Evolutionary conservation across 2,113 vertebrate species (phyloP), one percentile per base, ranked within the genome.

Genomic region (Cromileptes altivelis): DNA sequence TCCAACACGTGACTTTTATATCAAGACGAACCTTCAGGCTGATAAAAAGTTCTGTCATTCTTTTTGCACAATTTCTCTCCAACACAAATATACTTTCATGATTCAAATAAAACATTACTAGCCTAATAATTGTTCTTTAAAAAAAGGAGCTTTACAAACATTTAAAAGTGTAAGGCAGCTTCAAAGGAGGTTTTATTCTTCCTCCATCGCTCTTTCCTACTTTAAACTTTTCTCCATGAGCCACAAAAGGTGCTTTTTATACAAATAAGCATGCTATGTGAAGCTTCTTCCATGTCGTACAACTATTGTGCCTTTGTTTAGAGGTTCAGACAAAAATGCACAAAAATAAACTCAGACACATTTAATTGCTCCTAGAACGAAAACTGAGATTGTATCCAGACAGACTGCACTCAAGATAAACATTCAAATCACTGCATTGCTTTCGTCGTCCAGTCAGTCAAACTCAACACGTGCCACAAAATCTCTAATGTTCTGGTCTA

Each of bases 91-190:
- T 21, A 68, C 42, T 76, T 74, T 30, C 12, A 58, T 25, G 37
- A 71, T 78, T 79, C 5, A 77, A 77, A 77, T 60, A 72, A 71
- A 81, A 53, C 12, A 50, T 65, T 17, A 64, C 27, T 4, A 73
- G 80, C 60, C 30, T 17, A 49, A 56, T 64, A 2, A 27, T 40
- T 76, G 45, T 2, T 57, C 9, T 50, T 30, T 64, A 33, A 55
- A 57, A 68, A 68, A 25, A 27, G 7, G 33, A 70, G 1, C 52
- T 0, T 82, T 67, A 89, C 49, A 84, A 79, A 75, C 52, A 81
- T 62, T 81, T 88, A 58, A 87, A 90, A 87, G 5, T 50, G 71
- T 89, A 91, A 93, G 90, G 89, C 90, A 88, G 67, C 61, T 42
- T 87, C 30, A 58, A 49, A 85, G 19, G 67, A 71, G 60, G 42